Percentiles rank a stretch among this genome's conserved stretches.
phyloP scores from a whole-genome alignment of 2,797 vertebrate species.

The Lutra lutra region DNA sequence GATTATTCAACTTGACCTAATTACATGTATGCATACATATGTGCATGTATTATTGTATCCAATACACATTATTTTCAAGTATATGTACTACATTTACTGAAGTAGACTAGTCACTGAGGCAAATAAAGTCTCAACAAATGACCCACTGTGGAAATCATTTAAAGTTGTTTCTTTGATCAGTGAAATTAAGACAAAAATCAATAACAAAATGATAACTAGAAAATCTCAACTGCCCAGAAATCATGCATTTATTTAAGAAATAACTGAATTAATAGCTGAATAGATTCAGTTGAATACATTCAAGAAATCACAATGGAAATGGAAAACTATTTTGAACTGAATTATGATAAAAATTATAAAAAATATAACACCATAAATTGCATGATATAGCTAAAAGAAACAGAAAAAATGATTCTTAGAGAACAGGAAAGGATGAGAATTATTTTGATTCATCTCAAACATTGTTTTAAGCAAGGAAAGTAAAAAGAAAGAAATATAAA shows the following conservation, averaged over 20 bases:
- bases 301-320: not conserved
- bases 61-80: not conserved
- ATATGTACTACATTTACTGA: not conserved
- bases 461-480: not conserved
- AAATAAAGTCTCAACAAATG: not conserved
- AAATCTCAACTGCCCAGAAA: not conserved
- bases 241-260: not conserved
- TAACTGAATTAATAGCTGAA: not conserved
- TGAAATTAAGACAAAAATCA: not conserved
- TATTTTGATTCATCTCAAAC: not conserved
- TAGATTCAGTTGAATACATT: not conserved
- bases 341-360: not conserved
- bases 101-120: not conserved
- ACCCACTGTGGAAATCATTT: not conserved
- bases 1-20: not conserved
- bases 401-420: not conserved
- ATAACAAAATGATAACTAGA: slow-evolving; percentile 7
- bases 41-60: not conserved
- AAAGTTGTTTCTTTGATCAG: not conserved
- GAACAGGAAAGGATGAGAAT: not conserved
- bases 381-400: not conserved
- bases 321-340: not conserved
- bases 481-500: not conserved
- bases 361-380: not conserved
- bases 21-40: not conserved